Conservation (phyloP, 2,113 vertebrate species). For the Speoplatyrhinus poulsoni region DNA sequence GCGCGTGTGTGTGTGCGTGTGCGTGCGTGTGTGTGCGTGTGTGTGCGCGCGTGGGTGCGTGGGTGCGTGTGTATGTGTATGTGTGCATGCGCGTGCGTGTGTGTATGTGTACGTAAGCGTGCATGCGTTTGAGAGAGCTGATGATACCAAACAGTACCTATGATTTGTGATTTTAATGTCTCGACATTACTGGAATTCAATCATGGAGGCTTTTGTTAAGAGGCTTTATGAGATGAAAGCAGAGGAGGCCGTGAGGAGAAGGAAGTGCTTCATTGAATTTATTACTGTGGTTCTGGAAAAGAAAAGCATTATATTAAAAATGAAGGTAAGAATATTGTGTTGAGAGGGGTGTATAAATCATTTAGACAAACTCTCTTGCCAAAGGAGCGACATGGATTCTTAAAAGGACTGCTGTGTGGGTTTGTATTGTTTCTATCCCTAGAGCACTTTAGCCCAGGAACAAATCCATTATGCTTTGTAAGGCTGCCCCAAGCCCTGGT, state of each 20-base stretch:
- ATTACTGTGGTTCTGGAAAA: conserved; percentile 4
- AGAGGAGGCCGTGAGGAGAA: neutral
- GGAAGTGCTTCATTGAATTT: conserved; percentile 13
- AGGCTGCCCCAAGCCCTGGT: no score
- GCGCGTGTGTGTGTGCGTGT: neutral
- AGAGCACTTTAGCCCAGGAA: no score
- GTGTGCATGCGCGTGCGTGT: conserved; percentile 14
- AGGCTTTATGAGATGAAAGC: conserved; percentile 1
- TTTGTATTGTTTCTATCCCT: no score
- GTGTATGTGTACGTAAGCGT: neutral
- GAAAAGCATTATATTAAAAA: neutral
- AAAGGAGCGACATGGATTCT: neutral
- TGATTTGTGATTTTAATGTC: conserved; percentile 22
- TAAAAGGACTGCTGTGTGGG: no score
- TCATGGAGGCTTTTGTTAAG: conserved; percentile 22
- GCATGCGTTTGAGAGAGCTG: neutral
- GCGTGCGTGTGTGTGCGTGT: neutral
- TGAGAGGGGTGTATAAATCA: neutral
- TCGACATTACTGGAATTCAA: conserved; percentile 37
- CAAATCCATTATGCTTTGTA: no score
- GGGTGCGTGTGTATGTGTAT: conserved; percentile 13
- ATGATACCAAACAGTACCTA: neutral
- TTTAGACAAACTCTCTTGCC: neutral
- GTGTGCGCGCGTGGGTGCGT: conserved; percentile 9
- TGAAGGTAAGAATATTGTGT: neutral